Percentiles rank a stretch among this genome's conserved stretches.
phyloP scores from a whole-genome alignment of 1,140 invertebrate genomes.

The Aethina tumida region DNA sequence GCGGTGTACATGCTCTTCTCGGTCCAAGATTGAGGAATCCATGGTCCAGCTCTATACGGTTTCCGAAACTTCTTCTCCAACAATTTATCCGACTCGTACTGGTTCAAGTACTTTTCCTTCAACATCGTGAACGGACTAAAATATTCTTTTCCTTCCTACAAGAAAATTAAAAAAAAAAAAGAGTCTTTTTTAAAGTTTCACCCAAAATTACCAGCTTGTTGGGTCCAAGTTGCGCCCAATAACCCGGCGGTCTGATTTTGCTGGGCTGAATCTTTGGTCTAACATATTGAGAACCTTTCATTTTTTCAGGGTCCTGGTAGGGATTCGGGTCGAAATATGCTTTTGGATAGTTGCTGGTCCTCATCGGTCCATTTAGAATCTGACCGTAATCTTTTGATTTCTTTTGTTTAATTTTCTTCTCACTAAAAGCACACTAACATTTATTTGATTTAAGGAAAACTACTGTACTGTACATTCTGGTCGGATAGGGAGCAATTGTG shows the following conservation, averaged over 20 bases:
- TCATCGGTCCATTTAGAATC: constrained; percentile 20
- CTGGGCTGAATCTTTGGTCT: constrained; percentile 19
- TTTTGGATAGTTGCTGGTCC: constrained; percentile 17
- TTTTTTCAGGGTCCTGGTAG: constrained; percentile 21
- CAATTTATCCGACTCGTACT: constrained; percentile 11
- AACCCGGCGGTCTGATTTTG: constrained; percentile 12
- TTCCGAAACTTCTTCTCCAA: no score
- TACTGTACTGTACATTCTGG: constrained; percentile 27
- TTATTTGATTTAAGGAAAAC: constrained; percentile 4
- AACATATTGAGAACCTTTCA: constrained; percentile 24
- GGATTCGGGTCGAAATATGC: constrained; percentile 29
- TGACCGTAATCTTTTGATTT: constrained; percentile 24
- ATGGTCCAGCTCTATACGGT: no score
- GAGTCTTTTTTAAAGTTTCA: not conserved
- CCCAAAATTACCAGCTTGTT: constrained; percentile 25
- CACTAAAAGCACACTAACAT: constrained; percentile 12
- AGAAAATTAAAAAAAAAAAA: constrained; percentile 1
- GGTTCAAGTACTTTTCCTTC: constrained; percentile 15
- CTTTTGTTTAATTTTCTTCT: constrained; percentile 25
- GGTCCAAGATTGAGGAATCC: constrained; percentile 23
- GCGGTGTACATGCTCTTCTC: constrained; percentile 23
- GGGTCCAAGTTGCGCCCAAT: constrained; percentile 29
- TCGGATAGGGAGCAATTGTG: constrained; percentile 30
- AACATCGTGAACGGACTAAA: no score
- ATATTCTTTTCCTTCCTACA: not conserved